Conservation (phyloP, 2,888 invertebrate genomes). For the Lasioglossum malachurum region DNA sequence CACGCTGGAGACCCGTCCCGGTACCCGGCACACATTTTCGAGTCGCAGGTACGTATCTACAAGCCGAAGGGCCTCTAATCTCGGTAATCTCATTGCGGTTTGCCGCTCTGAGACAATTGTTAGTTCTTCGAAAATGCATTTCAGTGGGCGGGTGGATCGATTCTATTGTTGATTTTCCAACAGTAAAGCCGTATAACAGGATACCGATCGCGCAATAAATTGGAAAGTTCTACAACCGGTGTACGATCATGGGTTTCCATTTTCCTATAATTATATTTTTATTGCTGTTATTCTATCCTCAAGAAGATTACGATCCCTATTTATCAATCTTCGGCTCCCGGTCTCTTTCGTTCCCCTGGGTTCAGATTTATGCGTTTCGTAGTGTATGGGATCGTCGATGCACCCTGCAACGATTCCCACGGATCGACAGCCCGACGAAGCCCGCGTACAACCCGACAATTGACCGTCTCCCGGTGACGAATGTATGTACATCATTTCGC, state of each 20-base stretch:
- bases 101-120: constrained; percentile 39
- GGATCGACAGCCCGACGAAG: constrained; percentile 12
- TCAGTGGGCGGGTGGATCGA: neutral
- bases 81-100: constrained; percentile 61
- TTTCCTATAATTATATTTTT: constrained; percentile 49
- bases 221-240: constrained; percentile 39
- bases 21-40: constrained; percentile 15
- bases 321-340: neutral
- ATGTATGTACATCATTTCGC: constrained; percentile 71
- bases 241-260: constrained; percentile 35
- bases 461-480: constrained; percentile 66
- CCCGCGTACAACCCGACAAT: constrained; percentile 48
- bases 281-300: constrained; percentile 23
- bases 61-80: constrained; percentile 30
- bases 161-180: neutral
- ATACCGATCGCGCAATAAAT: neutral
- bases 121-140: neutral
- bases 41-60: constrained; percentile 54
- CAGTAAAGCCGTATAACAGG: neutral
- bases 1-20: constrained; percentile 26
- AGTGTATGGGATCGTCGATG: neutral
- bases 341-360: neutral
- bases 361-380: constrained; percentile 12
- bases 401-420: constrained; percentile 31
- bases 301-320: neutral